phyloP scores from a whole-genome alignment of 2,797 vertebrate species.

The Urosaurus nigricauda region DNA sequence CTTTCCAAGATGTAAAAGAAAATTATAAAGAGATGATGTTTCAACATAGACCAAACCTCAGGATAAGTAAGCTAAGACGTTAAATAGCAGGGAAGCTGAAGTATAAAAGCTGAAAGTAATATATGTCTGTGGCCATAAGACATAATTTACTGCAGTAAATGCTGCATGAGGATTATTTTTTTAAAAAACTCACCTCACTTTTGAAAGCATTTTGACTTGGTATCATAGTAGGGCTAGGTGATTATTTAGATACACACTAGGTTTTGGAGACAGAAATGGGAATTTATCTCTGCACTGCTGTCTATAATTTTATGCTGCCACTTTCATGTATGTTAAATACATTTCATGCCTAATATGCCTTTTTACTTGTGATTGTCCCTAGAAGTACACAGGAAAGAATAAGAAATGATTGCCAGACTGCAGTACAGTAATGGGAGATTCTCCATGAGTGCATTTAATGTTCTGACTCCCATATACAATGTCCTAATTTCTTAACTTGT shows the following conservation, averaged over 20 bases:
- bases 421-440: slow-evolving; percentile 51
- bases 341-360: slow-evolving; percentile 51
- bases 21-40: not conserved
- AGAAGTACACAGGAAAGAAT: slow-evolving; percentile 43
- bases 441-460: slow-evolving; percentile 57
- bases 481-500: slow-evolving; percentile 64
- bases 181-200: slow-evolving; percentile 37
- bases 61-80: slow-evolving; percentile 39
- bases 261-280: slow-evolving; percentile 35
- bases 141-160: slow-evolving; percentile 37
- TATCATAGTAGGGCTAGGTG: slow-evolving; percentile 33
- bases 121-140: slow-evolving; percentile 19
- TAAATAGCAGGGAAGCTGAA: slow-evolving; percentile 32
- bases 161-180: not conserved
- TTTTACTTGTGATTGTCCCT: slow-evolving; percentile 57
- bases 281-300: slow-evolving; percentile 51
- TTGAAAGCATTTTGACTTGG: slow-evolving; percentile 45
- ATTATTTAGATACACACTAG: slow-evolving; percentile 7
- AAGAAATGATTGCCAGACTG: slow-evolving; percentile 59
- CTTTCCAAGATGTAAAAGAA: slow-evolving; percentile 19
- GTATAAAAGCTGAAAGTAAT: slow-evolving; percentile 23
- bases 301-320: slow-evolving; percentile 39
- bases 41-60: slow-evolving; percentile 25
- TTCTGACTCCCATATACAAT: slow-evolving; percentile 45
- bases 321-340: slow-evolving; percentile 55